Base-by-base conservation (phyloP, 2,113 vertebrate genomes). In the Takifugu bimaculatus region DNA sequence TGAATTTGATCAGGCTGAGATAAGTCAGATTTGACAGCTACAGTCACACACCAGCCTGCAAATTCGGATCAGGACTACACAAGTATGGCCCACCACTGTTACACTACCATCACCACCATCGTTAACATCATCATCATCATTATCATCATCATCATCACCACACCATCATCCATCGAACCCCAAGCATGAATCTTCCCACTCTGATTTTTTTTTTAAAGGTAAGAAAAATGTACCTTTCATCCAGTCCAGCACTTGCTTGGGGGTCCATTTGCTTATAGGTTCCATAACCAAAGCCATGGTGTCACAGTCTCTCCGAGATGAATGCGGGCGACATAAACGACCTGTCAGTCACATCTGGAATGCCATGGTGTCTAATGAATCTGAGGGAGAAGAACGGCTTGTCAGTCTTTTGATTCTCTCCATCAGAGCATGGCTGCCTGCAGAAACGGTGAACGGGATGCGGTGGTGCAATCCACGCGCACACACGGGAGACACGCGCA, bases 181-280 rank as follows among this genome's bases (percentile, higher is more conserved):
- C 52, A 39, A 10, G 35, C 35, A 4, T 39, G 35, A 39, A 39
- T 39, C 35, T 1, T 39, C 7, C 11, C 35, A 10, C 35, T 39
- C 7, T 9, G 9, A 10, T 39, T 20, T 20, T 20, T 20, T 20
- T 20, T 20, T 10, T 39, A 39, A 39, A 32, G 11, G 11, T 3
- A 39, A 39, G 35, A 25, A 85, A 50, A 50, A 20, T 4, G 48
- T 93, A 96, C 94, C 93, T 94, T 96, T 94, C 93, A 92, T 94
- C 92, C 93, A 96, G 89, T 94, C 93, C 89, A 93, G 89, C 79
- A 94, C 93, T 87, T 95, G 93, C 91, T 95, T 93, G 88, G 90
- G 90, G 81, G 90, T 93, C 93, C 93, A 94, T 93, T 96, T 97
- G 90, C 91, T 93, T 92, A 94, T 94, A 89, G 94, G 92, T 91